Conservation (phyloP, 1,140 invertebrate genomes). For the Musca domestica region DNA sequence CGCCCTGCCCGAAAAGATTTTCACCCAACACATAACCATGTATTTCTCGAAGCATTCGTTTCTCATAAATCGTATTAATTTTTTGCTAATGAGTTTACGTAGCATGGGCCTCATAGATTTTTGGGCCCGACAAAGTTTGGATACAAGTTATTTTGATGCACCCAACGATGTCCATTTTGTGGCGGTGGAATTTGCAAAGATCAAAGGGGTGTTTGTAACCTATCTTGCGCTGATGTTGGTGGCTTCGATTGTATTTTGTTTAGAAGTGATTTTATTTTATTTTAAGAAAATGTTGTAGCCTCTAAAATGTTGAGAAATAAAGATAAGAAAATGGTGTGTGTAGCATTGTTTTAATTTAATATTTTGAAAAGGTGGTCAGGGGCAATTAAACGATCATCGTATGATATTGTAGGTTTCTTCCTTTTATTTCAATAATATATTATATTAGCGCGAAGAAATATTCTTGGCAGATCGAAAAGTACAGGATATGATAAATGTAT, state of each 20-base stretch:
- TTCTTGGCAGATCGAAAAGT: no score
- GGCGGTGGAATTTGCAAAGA: neutral
- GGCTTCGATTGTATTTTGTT: neutral
- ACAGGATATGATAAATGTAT: no score
- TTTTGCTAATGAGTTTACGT: constrained; percentile 23
- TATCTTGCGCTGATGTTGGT: neutral
- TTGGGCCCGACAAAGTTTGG: constrained; percentile 17
- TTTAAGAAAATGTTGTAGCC: no score
- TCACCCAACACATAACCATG: constrained; percentile 27
- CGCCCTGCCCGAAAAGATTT: constrained; percentile 23
- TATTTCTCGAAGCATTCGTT: constrained; percentile 27
- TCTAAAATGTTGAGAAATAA: no score
- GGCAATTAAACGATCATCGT: no score
- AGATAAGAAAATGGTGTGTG: no score
- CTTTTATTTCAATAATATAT: no score
- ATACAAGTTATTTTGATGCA: neutral
- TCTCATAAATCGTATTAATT: constrained; percentile 25
- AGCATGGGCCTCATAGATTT: constrained; percentile 24
- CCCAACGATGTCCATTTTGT: neutral
- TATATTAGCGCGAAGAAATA: no score
- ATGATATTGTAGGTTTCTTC: no score
- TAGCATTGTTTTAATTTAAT: no score
- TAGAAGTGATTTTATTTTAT: neutral
- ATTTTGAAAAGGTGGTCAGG: no score
- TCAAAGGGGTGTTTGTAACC: neutral